Evolutionary conservation across 2,888 invertebrate species (phyloP).

Genomic region (Brachypterus glaber): DNA sequence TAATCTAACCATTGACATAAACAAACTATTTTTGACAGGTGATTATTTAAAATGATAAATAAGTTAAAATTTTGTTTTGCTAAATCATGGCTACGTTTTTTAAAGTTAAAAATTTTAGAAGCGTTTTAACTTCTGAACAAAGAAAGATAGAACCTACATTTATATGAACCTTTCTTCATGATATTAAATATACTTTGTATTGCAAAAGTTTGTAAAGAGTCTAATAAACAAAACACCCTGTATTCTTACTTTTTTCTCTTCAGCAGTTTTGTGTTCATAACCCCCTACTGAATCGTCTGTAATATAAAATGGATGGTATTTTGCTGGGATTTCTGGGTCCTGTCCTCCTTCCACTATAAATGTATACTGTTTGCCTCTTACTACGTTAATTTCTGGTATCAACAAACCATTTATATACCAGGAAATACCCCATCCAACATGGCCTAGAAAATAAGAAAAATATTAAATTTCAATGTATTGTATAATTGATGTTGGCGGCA

Average conservation of each 20-base stretch:
- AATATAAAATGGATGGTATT: constrained; percentile 89
- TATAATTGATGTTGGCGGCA: neutral
- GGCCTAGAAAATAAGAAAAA: constrained; percentile 48
- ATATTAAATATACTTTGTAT: neutral
- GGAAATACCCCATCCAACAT: constrained; percentile 88
- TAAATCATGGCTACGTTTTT: too few relatives aligned
- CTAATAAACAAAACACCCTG: too few relatives aligned
- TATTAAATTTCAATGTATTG: neutral
- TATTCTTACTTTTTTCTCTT: constrained; percentile 62
- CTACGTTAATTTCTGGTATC: constrained; percentile 83
- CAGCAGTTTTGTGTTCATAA: constrained; percentile 70
- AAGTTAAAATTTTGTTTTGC: constrained; percentile 1
- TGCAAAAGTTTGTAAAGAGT: too few relatives aligned
- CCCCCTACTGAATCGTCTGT: constrained; percentile 89
- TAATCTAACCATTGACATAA: too few relatives aligned
- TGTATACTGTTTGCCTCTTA: constrained; percentile 76
- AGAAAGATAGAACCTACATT: too few relatives aligned
- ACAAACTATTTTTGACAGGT: too few relatives aligned
- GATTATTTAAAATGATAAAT: too few relatives aligned
- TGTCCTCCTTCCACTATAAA: constrained; percentile 82
- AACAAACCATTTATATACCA: constrained; percentile 92
- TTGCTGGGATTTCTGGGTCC: constrained; percentile 67
- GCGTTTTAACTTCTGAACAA: too few relatives aligned
- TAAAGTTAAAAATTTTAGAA: too few relatives aligned
- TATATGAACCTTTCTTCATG: constrained; percentile 1